These are phyloP conservation scores for Zygothrica quintamaculata DNA, from an alignment of 2,888 invertebrate species.

Conservation along the genomic window DNA sequence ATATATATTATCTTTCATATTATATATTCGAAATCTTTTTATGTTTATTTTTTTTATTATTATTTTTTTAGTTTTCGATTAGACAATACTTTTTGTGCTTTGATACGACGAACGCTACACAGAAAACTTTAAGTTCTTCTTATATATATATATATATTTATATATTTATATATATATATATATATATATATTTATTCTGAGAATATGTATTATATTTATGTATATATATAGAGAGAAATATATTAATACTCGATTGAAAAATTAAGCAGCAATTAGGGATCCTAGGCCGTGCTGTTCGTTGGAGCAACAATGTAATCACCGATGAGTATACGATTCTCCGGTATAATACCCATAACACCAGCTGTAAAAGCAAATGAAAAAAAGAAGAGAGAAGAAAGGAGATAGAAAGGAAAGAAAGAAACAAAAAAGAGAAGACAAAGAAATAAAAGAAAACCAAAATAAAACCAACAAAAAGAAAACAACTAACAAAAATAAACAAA, in stretches of 20 bases:
- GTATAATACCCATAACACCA: slow-evolving; percentile 87
- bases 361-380: slow-evolving; percentile 60
- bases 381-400: slow-evolving; percentile 42
- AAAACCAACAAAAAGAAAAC: slow-evolving; percentile 19
- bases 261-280: slow-evolving; percentile 12
- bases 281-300: slow-evolving; percentile 83
- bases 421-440: slow-evolving; percentile 46
- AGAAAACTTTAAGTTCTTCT: too few species aligned
- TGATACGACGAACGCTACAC: slow-evolving; percentile 73
- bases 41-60: neutral
- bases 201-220: slow-evolving; percentile 16
- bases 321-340: slow-evolving; percentile 88
- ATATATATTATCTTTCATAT: too few species aligned
- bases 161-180: too few species aligned
- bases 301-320: slow-evolving; percentile 87
- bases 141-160: too few species aligned
- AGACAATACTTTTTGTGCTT: slow-evolving; percentile 47
- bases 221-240: slow-evolving; percentile 9
- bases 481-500: slow-evolving; percentile 7
- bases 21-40: neutral
- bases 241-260: slow-evolving; percentile 55
- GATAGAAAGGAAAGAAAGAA: slow-evolving; percentile 43
- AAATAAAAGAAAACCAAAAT: slow-evolving; percentile 34
- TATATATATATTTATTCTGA: too few species aligned
- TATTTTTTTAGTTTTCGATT: slow-evolving; percentile 11